phyloP scores from a whole-genome alignment of 2,797 vertebrate genomes.

The Catharus ustulatus region DNA sequence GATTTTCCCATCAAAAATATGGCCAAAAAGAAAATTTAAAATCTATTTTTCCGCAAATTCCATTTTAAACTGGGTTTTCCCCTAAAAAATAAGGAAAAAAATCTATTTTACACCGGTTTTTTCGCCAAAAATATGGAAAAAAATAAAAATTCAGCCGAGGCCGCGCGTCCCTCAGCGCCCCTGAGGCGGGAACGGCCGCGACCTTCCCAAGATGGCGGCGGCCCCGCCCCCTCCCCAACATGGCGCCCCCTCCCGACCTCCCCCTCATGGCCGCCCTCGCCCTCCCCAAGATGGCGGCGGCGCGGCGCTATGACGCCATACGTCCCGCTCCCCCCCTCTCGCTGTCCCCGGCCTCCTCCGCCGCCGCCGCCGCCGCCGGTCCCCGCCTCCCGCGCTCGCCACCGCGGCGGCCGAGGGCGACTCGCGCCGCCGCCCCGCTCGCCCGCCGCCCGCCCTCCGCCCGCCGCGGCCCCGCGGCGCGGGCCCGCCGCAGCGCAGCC shows the following conservation, averaged over 20 bases:
- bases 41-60: too few relatives aligned
- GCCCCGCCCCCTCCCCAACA: background rate
- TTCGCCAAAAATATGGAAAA: too few relatives aligned
- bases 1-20: too few relatives aligned
- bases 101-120: too few relatives aligned
- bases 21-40: too few relatives aligned
- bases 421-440: slow-evolving; percentile 20
- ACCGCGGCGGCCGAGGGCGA: slow-evolving; percentile 10
- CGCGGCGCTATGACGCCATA: slow-evolving; percentile 63
- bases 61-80: too few relatives aligned
- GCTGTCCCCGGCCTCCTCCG: slow-evolving; percentile 51
- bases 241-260: background rate
- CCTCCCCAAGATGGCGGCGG: slow-evolving; percentile 67
- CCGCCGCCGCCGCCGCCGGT: slow-evolving; percentile 67
- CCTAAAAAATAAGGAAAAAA: too few relatives aligned
- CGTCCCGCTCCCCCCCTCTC: background rate
- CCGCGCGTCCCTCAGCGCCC: background rate
- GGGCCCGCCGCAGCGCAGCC: slow-evolving; percentile 97
- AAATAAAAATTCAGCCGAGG: too few relatives aligned
- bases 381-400: slow-evolving; percentile 3
- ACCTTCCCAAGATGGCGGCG: background rate
- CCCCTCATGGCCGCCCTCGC: background rate
- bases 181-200: background rate
- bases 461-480: slow-evolving; percentile 85
- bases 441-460: slow-evolving; percentile 23